Percentiles rank a stretch among this genome's conserved stretches.
These are phyloP conservation scores for Tricholauxania praeusta DNA, from an alignment of 2,888 invertebrate genomes.

Conservation along the genomic window DNA sequence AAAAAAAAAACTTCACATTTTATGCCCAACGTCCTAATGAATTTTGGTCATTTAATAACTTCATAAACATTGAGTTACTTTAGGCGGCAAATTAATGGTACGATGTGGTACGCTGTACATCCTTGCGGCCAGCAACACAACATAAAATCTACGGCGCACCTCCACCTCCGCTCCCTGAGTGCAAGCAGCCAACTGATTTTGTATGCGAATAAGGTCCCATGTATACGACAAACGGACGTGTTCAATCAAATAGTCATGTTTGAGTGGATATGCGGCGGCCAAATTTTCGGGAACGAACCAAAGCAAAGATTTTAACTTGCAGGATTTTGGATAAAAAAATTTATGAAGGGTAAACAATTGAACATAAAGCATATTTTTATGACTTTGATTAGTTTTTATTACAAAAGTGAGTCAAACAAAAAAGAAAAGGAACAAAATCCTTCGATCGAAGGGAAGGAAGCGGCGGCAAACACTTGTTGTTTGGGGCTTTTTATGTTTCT, in stretches of 20 bases:
- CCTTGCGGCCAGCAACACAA: background rate
- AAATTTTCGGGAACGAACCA: background rate
- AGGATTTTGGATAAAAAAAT: background rate
- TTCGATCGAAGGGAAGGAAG: too few species aligned
- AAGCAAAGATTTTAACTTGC: background rate
- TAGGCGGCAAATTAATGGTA: background rate
- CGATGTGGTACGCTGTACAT: background rate
- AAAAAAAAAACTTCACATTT: background rate
- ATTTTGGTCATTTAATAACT: constrained; percentile 24
- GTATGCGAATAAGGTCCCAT: constrained; percentile 47
- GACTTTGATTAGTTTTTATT: constrained; percentile 48
- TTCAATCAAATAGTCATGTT: constrained; percentile 52
- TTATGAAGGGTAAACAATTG: constrained; percentile 28
- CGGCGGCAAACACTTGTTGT: constrained; percentile 10
- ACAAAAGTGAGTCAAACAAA: background rate
- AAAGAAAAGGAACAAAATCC: background rate
- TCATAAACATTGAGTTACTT: constrained; percentile 1
- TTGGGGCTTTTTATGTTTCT: constrained; percentile 8
- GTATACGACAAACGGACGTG: constrained; percentile 53
- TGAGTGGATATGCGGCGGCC: constrained; percentile 40
- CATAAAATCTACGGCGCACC: background rate
- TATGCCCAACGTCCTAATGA: constrained; percentile 11
- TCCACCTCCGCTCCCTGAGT: background rate
- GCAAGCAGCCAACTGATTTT: constrained; percentile 38
- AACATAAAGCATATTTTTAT: constrained; percentile 53